Evolutionary conservation across 1,140 invertebrate genomes (phyloP), one percentile per base, ranked within the genome.

Genomic region (Episyrphus balteatus): DNA sequence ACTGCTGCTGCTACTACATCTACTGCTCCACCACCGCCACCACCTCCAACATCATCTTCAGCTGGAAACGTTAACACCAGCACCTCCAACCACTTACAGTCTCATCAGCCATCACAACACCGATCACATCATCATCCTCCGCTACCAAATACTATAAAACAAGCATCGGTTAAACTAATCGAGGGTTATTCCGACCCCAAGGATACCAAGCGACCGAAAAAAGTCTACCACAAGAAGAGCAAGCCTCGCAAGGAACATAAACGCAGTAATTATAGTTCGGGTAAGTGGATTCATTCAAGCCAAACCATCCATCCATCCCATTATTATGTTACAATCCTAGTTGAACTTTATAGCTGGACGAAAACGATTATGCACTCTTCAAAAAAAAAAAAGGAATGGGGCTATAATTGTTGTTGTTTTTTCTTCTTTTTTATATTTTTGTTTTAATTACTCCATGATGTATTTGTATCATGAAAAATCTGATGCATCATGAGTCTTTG

Each of bases 121-220:
- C 21, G 14, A 38, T 43, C 41, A 15, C 13, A 7, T 21, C 52
- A 51, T 44, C 50, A 59, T 13, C 63, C 63, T 38, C 36, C 61
- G 52, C 63, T 59, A 12, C 61, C 61, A 17, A 61, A 56, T 51
- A 62, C 58, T 43, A 65, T 66, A 26, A 62, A 62, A 44, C 62
- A 65, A 36, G 62, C 62, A 19, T 65, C 62, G 17, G 61, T 66
- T 18, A 66, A 66, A 49, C 52, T 66, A 5, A 66, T 66, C 43
- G 63, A 66, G 45, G 63, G 63, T 17, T 66, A 66, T 13, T 66
- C 63, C 2, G 63, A 66, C 50, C 63, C 63, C 2, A 66, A 66
- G 50, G 63, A 66, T 32, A 56, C 63, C 31, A 58, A 59, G 8
- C 54, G 58, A 17, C 62, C 65, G 46, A 66, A 65, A 46, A 66